Evolutionary conservation across 2,113 vertebrate genomes (phyloP).

Genomic region (Fulmarus glacialis): DNA sequence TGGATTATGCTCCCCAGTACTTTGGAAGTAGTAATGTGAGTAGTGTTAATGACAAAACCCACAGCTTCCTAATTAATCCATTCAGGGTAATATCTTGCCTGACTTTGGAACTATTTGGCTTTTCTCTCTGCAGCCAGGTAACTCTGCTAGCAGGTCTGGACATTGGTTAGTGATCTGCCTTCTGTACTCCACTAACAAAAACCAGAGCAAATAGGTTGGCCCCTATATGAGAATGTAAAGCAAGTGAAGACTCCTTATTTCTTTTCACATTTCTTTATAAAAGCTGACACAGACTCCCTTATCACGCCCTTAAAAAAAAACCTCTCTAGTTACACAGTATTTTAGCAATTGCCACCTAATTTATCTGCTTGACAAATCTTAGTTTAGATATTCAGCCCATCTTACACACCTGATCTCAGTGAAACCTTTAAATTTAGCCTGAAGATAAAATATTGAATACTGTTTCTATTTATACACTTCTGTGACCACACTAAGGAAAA

Average conservation of each 20-base stretch:
- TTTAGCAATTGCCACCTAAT: neutral
- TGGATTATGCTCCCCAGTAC: neutral
- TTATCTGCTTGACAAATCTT: neutral
- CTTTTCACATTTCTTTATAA: neutral
- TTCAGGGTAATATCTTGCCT: neutral
- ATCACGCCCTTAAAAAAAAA: neutral
- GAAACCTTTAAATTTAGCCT: conserved; percentile 3
- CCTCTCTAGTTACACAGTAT: neutral
- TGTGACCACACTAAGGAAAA: neutral
- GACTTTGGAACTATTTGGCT: neutral
- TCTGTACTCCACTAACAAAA: neutral
- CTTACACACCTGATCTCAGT: neutral
- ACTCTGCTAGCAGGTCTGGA: neutral
- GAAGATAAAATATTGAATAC: neutral
- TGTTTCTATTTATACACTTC: conserved; percentile 11
- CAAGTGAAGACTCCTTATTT: neutral
- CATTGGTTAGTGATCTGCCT: neutral
- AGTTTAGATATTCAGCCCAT: neutral
- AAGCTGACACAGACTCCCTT: neutral
- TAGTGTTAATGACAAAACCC: neutral
- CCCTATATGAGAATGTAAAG: neutral
- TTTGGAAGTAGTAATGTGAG: neutral
- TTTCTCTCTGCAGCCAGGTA: neutral
- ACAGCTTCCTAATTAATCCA: neutral
- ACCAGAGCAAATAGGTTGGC: neutral